Evolutionary conservation across 2,888 invertebrate genomes (phyloP), one percentile per base, ranked within the genome.

Genomic region (Leucania comma): DNA sequence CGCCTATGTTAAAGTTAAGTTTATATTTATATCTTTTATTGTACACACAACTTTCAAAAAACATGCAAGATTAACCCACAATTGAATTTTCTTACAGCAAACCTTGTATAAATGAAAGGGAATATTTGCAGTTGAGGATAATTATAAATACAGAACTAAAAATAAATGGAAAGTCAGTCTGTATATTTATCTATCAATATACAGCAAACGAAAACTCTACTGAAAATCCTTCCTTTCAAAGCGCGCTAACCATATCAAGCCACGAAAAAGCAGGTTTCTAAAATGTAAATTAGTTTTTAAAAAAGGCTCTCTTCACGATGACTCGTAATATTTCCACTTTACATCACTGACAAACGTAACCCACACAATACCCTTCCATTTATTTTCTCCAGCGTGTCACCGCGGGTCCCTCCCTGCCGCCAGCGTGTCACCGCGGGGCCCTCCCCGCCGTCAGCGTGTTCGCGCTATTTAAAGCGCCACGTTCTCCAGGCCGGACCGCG

Each of bases 371-470:
- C 12, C 8, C 35, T 29, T 46, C 29, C 46, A 59, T 78, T 51
- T 46, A 29, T 35, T 51, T 53, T 20, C 4, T n/a, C 9, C n/a
- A 22, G 59, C 26, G 38, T 60, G 51, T 32, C 24, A 26, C 10
- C 61, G 32, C 29, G 58, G 22, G 50, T 22, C 10, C 20, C 29
- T 51, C 38, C 26, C 48, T 32, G 20, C 46, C 6, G 14, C 9
- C 24, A 22, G 59, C 26, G 46, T 60, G 51, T 26, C 24, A 26
- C 10, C 61, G 32, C 29, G 58, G 22, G 50, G 26, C 10, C 17
- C 29, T 57, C 42, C 26, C 50, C 22, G 35, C 42, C 10, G 60
- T 3, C 58, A 48, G 74, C 59, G 60, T 59, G 67, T 74, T 29
- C 42, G 46, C 38, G 57, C 51, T 58, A 62, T 66, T 46, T 62